phyloP scores from a whole-genome alignment of 2,888 invertebrate genomes.

The Deilephila elpenor region DNA sequence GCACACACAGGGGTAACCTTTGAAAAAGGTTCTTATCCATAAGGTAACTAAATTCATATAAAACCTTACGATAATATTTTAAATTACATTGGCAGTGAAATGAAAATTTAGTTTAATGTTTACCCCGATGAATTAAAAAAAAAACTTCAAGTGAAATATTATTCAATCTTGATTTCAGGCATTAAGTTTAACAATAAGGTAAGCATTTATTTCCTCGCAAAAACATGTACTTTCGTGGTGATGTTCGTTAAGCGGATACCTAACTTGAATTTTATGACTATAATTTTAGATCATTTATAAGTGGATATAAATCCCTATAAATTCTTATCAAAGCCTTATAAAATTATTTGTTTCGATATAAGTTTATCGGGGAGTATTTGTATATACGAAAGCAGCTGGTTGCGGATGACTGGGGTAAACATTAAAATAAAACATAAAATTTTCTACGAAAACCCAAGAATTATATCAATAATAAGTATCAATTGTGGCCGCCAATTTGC shows the following conservation, averaged over 20 bases:
- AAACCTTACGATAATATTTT: constrained; percentile 38
- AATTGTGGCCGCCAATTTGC: constrained; percentile 6
- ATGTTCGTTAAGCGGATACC: neutral
- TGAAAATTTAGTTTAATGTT: constrained; percentile 37
- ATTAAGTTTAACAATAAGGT: too few species aligned
- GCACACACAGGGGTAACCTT: constrained; percentile 57
- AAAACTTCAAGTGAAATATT: too few species aligned
- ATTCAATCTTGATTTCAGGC: too few species aligned
- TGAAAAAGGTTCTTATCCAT: constrained; percentile 55
- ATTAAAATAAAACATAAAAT: constrained; percentile 29
- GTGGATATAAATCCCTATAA: too few species aligned
- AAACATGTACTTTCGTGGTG: too few species aligned
- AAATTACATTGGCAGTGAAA: constrained; percentile 63
- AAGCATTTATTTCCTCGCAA: too few species aligned
- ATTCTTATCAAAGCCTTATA: too few species aligned
- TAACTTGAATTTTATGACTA: neutral
- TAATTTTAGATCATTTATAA: too few species aligned
- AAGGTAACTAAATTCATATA: constrained; percentile 61
- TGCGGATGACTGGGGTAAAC: neutral
- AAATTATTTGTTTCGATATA: too few species aligned
- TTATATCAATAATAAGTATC: constrained; percentile 20
- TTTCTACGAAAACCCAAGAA: constrained; percentile 62
- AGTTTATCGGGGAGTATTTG: neutral
- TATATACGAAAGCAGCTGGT: too few species aligned
- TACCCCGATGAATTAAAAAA: neutral